These are phyloP conservation scores for Tribolium madens DNA, from an alignment of 1,140 invertebrate genomes.

Conservation along the genomic window DNA sequence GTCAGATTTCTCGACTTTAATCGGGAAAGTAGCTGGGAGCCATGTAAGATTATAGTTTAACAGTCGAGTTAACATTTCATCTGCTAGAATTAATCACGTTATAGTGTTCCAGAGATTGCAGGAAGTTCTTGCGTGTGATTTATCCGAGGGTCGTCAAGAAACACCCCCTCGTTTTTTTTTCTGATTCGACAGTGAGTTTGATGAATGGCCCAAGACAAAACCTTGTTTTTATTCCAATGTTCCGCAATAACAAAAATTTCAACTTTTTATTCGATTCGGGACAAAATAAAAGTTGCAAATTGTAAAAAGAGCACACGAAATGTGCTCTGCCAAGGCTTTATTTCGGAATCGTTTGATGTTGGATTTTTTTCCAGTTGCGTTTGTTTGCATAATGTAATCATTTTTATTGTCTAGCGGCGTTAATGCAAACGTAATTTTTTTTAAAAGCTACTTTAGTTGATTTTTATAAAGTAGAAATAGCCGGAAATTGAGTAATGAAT, in stretches of 20 bases:
- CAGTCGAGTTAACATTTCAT: slow-evolving; percentile 37
- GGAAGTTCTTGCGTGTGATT: slow-evolving; percentile 15
- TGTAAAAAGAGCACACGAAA: slow-evolving; percentile 2
- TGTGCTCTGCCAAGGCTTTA: no score
- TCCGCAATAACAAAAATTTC: slow-evolving; percentile 20
- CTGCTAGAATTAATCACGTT: slow-evolving; percentile 35
- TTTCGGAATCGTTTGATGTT: neutral
- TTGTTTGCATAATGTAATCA: neutral
- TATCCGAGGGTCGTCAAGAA: slow-evolving; percentile 10
- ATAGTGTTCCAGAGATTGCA: slow-evolving; percentile 23
- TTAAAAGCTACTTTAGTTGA: neutral
- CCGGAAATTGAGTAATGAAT: neutral
- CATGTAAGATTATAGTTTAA: slow-evolving; percentile 26
- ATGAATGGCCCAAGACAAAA: slow-evolving; percentile 9
- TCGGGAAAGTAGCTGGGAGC: neutral
- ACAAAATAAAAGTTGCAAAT: slow-evolving; percentile 16
- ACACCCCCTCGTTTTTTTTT: neutral
- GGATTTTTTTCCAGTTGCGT: neutral
- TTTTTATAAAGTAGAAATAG: neutral
- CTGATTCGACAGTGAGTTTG: neutral
- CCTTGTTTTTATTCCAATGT: slow-evolving; percentile 5
- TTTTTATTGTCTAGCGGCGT: neutral
- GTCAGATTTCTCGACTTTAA: neutral
- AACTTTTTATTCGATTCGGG: no score
- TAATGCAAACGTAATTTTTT: neutral